A percentile compares a stretch with the other conserved stretches of the same genome.
phyloP scores from a whole-genome alignment of 2,888 invertebrate species.

The Melipona bicolor region DNA sequence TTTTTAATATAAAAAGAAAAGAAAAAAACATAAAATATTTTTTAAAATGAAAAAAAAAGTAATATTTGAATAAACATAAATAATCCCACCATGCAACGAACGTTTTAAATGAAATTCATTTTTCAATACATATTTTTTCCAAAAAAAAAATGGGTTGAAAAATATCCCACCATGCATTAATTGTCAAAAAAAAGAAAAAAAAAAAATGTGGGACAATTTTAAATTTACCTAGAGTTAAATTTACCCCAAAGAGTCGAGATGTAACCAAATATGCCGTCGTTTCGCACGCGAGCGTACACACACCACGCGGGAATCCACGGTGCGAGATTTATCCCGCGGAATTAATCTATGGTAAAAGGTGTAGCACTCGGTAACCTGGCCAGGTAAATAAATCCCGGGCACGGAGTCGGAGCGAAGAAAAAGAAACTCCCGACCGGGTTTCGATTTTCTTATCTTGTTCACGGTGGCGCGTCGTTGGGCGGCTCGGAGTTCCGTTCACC shows the following conservation, averaged over 20 bases:
- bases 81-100: too few species aligned
- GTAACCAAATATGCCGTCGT: not conserved
- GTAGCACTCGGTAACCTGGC: not conserved
- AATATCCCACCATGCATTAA: too few species aligned
- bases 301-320: not conserved
- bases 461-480: not conserved
- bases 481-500: conserved; percentile 21
- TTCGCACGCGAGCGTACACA: not conserved
- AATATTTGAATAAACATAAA: too few species aligned
- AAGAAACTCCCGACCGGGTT: not conserved
- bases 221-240: too few species aligned
- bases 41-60: too few species aligned
- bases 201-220: too few species aligned
- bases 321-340: not conserved
- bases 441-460: conserved; percentile 33
- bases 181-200: too few species aligned
- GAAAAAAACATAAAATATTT: too few species aligned
- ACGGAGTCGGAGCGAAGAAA: not conserved
- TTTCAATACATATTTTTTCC: not conserved
- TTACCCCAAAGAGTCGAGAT: not conserved
- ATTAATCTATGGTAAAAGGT: not conserved
- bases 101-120: too few species aligned
- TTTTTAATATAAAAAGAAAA: too few species aligned
- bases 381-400: conserved; percentile 20
- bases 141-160: not conserved